phyloP scores from a whole-genome alignment of 2,888 invertebrate genomes.

The Hecatera dysodea region DNA sequence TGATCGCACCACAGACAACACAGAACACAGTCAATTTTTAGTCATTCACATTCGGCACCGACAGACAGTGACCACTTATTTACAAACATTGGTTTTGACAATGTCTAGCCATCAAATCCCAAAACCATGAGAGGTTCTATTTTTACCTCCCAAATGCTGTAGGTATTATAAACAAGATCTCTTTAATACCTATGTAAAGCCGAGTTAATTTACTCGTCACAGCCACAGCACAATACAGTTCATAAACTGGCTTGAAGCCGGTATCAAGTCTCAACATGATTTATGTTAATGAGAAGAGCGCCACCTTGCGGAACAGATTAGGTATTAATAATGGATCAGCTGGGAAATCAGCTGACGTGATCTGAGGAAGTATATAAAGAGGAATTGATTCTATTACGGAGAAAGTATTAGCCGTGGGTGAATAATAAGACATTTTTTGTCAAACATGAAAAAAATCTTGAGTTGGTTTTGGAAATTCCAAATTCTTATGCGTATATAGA shows the following conservation, averaged over 20 bases:
- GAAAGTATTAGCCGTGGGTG: not conserved
- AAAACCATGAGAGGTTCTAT: not conserved
- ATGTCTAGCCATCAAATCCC: not conserved
- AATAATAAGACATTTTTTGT: not conserved
- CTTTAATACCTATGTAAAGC: conserved; percentile 33
- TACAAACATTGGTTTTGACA: not conserved
- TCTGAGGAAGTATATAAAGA: conserved; percentile 34
- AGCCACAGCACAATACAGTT: conserved; percentile 53
- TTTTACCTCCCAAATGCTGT: conserved; percentile 8
- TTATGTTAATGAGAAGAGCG: conserved; percentile 79
- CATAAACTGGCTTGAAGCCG: conserved; percentile 57
- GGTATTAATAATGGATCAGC: conserved; percentile 78
- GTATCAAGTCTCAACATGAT: conserved; percentile 70
- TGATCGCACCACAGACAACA: too few species aligned
- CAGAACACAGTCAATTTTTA: too few species aligned
- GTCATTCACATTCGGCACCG: too few species aligned
- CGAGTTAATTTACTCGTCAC: conserved; percentile 46
- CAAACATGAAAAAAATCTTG: too few species aligned
- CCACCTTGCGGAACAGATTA: conserved; percentile 79
- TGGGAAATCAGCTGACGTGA: conserved; percentile 63
- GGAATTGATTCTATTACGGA: conserved; percentile 37
- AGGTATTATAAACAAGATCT: conserved; percentile 21
- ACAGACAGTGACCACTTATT: too few species aligned
- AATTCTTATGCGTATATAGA: too few species aligned
- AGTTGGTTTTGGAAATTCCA: too few species aligned